Conservation (phyloP, 2,113 vertebrate genomes). For the Crotalus viridis region DNA sequence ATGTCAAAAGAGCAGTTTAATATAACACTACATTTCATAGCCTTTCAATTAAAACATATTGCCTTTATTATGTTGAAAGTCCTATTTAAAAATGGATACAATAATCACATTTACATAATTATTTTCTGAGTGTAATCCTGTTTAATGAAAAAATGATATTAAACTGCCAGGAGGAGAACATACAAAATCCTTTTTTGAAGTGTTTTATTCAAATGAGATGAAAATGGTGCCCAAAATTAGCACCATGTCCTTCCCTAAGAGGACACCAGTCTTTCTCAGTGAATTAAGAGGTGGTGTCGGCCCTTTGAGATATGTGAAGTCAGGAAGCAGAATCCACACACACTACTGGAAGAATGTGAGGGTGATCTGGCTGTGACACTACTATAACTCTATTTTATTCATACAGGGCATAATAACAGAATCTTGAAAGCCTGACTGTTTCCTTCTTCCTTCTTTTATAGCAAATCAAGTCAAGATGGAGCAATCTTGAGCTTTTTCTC, state of each 20-base stretch:
- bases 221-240: neutral
- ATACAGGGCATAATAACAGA: neutral
- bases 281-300: neutral
- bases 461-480: neutral
- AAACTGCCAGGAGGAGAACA: neutral
- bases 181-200: neutral
- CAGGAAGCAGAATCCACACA: neutral
- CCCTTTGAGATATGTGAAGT: neutral
- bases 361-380: neutral
- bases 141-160: neutral
- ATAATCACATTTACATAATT: neutral
- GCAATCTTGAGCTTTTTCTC: neutral
- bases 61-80: neutral
- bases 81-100: neutral
- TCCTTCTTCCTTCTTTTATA: neutral
- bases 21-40: neutral
- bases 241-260: neutral
- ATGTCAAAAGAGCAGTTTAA: neutral
- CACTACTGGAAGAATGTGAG: neutral
- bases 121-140: neutral
- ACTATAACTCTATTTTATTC: neutral
- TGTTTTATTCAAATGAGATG: neutral
- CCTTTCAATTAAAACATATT: neutral
- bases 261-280: neutral
- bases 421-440: neutral